phyloP scores from a whole-genome alignment of 2,113 vertebrate genomes.

The Phalacrocorax brasilianus region DNA sequence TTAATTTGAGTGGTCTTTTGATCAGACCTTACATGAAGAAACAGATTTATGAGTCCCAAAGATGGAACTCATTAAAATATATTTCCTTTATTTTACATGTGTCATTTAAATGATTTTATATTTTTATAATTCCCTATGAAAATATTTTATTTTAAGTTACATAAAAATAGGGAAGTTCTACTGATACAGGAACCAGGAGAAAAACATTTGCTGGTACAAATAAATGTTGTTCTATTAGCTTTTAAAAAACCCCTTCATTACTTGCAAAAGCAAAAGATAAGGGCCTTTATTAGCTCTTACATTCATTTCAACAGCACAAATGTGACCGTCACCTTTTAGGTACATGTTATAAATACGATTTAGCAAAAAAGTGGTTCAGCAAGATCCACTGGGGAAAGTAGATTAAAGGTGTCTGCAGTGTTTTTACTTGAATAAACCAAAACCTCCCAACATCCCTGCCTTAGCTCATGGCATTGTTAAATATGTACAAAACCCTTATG shows the following conservation, averaged over 20 bases:
- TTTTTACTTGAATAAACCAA: neutral
- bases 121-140: slow-evolving; percentile 39
- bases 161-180: neutral
- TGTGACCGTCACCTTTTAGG: neutral
- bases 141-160: neutral
- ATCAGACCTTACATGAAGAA: neutral
- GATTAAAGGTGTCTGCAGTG: neutral
- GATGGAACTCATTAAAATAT: slow-evolving; percentile 8
- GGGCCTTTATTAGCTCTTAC: neutral
- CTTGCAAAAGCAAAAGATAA: neutral
- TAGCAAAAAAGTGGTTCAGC: neutral
- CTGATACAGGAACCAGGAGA: neutral
- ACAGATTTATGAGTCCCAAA: slow-evolving; percentile 18
- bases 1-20: slow-evolving; percentile 29
- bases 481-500: neutral
- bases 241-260: neutral
- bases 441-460: neutral
- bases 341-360: neutral
- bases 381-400: neutral
- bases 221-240: neutral
- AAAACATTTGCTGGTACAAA: neutral
- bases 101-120: neutral
- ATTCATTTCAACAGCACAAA: neutral
- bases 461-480: neutral
- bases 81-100: slow-evolving; percentile 20